These are phyloP conservation scores for Morpho achilles DNA, from an alignment of 2,888 invertebrate genomes.

Conservation along the genomic window DNA sequence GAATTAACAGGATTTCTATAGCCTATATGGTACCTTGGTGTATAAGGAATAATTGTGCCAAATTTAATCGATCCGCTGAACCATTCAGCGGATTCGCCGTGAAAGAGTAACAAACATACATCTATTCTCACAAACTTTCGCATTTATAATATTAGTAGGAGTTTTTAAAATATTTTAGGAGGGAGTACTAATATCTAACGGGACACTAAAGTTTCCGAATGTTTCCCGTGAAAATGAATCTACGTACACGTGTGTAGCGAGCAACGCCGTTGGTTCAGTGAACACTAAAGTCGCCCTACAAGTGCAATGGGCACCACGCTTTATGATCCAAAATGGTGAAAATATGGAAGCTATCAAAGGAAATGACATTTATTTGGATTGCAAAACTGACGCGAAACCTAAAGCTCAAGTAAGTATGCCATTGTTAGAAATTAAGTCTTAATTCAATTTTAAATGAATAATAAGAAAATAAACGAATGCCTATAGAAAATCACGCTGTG, in stretches of 20 bases:
- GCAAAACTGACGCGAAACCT: conserved; percentile 59
- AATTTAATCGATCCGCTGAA: no score
- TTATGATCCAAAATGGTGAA: conserved; percentile 25
- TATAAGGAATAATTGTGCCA: no score
- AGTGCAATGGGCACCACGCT: conserved; percentile 73
- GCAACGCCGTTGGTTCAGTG: conserved; percentile 78
- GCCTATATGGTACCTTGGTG: no score
- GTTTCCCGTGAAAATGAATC: conserved; percentile 65
- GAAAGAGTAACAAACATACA: no score
- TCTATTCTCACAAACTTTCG: no score
- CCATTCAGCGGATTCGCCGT: no score
- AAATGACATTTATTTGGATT: conserved; percentile 51
- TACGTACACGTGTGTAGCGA: conserved; percentile 79
- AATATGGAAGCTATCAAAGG: conserved; percentile 43
- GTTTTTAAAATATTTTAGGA: conserved; percentile 41
- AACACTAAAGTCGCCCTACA: conserved; percentile 69
- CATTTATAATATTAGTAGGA: not conserved
- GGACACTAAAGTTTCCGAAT: conserved; percentile 41
- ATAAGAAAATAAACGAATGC: no score
- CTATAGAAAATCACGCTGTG: no score
- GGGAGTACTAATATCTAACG: conserved; percentile 48
- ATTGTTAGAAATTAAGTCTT: no score
- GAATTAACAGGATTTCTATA: no score
- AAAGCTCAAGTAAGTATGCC: conserved; percentile 45
- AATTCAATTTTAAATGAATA: no score